Conservation (phyloP, 2,113 vertebrate species). For the Zootoca vivipara region DNA sequence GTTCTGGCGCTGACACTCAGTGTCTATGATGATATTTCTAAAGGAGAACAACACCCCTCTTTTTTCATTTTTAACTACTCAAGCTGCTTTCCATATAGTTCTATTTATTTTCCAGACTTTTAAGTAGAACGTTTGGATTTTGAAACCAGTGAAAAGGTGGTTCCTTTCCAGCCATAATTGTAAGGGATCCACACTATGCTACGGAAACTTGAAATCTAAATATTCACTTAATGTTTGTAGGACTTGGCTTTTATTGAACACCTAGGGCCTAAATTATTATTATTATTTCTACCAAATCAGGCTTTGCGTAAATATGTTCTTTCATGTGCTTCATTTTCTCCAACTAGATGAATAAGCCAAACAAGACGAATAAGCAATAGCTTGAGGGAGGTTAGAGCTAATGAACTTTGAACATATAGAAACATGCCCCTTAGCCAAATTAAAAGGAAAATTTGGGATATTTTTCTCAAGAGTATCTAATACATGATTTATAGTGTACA, state of each 20-base stretch:
- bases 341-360: not conserved
- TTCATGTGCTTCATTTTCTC: not conserved
- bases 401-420: conserved; percentile 4
- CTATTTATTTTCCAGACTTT: conserved; percentile 38
- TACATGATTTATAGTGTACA: not conserved
- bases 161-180: not conserved
- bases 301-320: not conserved
- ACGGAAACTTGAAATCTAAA: not conserved
- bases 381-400: not conserved
- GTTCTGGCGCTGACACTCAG: not conserved
- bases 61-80: not conserved
- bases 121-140: not conserved
- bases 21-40: not conserved
- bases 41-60: conserved; percentile 14
- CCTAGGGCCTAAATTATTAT: conserved; percentile 1
- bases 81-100: conserved; percentile 6
- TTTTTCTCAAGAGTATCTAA: not conserved
- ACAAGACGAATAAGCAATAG: conserved; percentile 7
- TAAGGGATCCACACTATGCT: not conserved
- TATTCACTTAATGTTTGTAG: conserved; percentile 19
- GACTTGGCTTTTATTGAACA: not conserved
- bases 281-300: conserved; percentile 24
- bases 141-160: not conserved
- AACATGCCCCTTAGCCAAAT: not conserved
- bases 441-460: too few species aligned